Evolutionary conservation across 1,140 invertebrate genomes (phyloP), one percentile per base, ranked within the genome.

Genomic region (Arctopsyche grandis): DNA sequence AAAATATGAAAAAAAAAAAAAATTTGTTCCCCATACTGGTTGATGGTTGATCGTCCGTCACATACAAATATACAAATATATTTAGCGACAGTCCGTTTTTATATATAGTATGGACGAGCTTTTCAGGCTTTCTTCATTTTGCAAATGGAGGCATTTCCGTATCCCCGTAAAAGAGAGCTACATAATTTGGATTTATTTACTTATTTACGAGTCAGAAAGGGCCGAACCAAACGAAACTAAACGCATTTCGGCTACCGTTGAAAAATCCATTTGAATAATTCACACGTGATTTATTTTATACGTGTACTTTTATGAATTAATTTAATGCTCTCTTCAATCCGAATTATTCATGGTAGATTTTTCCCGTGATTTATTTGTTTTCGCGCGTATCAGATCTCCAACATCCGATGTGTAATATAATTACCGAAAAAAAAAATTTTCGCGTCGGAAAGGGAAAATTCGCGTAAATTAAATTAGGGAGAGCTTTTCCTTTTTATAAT

Each of bases 91-190:
- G n/a, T n/a, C n/a, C n/a, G n/a, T n/a, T n/a, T n/a, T n/a, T n/a
- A n/a, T n/a, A n/a, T n/a, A n/a, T n/a, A n/a, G n/a, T n/a, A n/a
- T 70, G 78, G 73, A 70, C 73, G 66, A 69, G 73, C 52, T 56
- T 58, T 60, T 26, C 14, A 12, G 10, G 10, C 26, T 56, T 43
- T 75, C 60, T 75, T 79, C 73, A 79, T 79, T 76, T 76, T 66
- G 44, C 78, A 75, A 79, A 79, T 79, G 78, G 78, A 75, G 38
- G 38, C 43, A 43, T 70, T 58, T 66, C 24, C 63, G 63, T n/a
- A 22, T 66, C 69, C 9, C 24, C 21, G 19, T 66, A 10, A 69
- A 43, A 69, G 66, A n/a, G 24, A 71, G 14, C 69, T 16, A 44
- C 43, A 16, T 71, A 71, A 71, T 71, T 71, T 46, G 21, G 38